These are phyloP conservation scores for Antrozous pallidus DNA, from an alignment of 2,797 vertebrate genomes.

Conservation along the genomic window DNA sequence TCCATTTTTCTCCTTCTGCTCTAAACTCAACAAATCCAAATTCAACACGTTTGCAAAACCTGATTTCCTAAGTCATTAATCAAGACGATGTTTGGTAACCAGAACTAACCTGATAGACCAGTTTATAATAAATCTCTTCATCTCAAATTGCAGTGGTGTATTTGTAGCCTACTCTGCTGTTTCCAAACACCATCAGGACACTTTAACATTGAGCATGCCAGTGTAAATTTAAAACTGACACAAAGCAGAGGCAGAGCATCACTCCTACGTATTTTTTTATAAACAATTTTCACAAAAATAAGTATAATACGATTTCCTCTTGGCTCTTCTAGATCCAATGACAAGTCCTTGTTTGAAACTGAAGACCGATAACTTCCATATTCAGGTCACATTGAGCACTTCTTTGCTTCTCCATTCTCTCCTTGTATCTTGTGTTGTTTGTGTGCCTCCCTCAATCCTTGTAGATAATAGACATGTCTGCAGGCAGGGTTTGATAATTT, in stretches of 20 bases:
- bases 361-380: not conserved
- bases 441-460: not conserved
- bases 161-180: not conserved
- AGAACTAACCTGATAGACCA: not conserved
- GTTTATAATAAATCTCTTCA: conserved; percentile 20
- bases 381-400: not conserved
- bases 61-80: not conserved
- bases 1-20: conserved; percentile 18
- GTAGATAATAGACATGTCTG: not conserved
- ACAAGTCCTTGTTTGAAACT: not conserved
- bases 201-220: not conserved
- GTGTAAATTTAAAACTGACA: not conserved
- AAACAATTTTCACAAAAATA: conserved; percentile 9
- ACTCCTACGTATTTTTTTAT: not conserved
- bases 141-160: not conserved
- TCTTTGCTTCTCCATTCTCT: not conserved
- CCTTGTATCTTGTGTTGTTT: not conserved
- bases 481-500: not conserved
- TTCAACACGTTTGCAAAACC: not conserved
- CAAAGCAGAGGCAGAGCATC: conserved; percentile 11
- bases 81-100: not conserved
- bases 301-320: not conserved
- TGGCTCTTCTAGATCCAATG: not conserved
- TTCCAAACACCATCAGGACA: not conserved
- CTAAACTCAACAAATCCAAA: conserved; percentile 12